These are phyloP conservation scores for Anguilla anguilla DNA, from an alignment of 2,797 vertebrate genomes.

Conservation along the genomic window DNA sequence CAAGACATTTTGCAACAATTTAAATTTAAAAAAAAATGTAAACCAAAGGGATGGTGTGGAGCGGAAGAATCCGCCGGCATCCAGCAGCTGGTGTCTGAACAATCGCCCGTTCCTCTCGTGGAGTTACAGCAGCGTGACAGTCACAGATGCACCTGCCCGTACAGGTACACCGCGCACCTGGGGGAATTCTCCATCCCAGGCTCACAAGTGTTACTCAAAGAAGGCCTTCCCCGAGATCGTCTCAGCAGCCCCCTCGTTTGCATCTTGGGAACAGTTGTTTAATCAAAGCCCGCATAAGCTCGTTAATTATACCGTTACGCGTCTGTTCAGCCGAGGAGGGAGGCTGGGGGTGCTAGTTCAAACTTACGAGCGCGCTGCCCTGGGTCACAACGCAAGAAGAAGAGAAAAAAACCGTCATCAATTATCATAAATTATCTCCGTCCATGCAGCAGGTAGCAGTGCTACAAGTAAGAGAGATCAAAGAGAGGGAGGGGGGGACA, in stretches of 20 bases:
- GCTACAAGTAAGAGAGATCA: constrained; percentile 31
- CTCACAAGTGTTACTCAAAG: neutral
- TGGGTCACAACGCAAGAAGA: constrained; percentile 31
- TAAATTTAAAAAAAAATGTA: neutral
- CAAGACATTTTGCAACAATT: neutral
- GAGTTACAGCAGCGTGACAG: neutral
- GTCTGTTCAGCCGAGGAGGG: constrained; percentile 23
- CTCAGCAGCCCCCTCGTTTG: neutral
- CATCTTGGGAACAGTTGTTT: constrained; percentile 9
- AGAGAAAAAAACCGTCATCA: constrained; percentile 29
- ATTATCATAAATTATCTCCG: constrained; percentile 48
- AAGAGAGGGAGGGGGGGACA: constrained; percentile 11
- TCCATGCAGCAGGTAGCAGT: constrained; percentile 34
- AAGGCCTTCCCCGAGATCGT: neutral
- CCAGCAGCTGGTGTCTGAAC: neutral
- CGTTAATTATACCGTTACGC: constrained; percentile 32
- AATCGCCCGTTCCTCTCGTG: neutral
- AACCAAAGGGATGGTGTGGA: neutral
- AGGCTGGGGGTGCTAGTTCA: constrained; percentile 31
- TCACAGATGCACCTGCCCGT: neutral
- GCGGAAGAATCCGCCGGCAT: neutral
- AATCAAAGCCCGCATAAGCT: neutral
- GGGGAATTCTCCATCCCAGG: neutral
- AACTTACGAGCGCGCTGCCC: constrained; percentile 34
- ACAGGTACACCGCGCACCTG: neutral